Evolutionary conservation across 1,140 invertebrate species (phyloP).

Genomic region (Sweltsa coloradensis): DNA sequence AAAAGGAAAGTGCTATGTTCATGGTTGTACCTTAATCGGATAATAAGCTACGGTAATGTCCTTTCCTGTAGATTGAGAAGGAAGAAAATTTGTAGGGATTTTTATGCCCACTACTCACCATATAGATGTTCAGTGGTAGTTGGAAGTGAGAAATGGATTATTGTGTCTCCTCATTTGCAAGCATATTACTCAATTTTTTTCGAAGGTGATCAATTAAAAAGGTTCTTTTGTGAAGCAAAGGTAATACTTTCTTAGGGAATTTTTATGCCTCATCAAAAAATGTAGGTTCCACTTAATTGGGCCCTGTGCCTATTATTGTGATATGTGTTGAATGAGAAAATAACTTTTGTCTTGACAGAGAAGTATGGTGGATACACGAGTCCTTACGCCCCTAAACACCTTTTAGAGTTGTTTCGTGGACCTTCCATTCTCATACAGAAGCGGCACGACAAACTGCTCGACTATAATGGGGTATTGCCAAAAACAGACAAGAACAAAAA

Average conservation of each 20-base stretch:
- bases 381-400: constrained; percentile 37
- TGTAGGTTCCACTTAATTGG: background rate
- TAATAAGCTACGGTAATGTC: no score
- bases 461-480: constrained; percentile 41
- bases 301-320: background rate
- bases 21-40: no score
- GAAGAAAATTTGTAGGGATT: no score
- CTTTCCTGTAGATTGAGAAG: no score
- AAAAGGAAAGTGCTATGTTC: no score
- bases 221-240: background rate
- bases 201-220: background rate
- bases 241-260: background rate
- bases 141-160: no score
- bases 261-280: background rate
- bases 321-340: background rate
- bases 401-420: constrained; percentile 38
- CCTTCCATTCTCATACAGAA: constrained; percentile 47
- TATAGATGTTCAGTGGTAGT: no score
- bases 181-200: background rate
- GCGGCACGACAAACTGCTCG: constrained; percentile 46
- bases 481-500: constrained; percentile 37
- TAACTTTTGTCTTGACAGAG: constrained; percentile 20
- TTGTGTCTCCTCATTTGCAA: no score
- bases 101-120: no score
- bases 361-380: constrained; percentile 24